These are phyloP conservation scores for Chrysolina americana DNA, from an alignment of 2,888 invertebrate genomes.

Conservation along the genomic window DNA sequence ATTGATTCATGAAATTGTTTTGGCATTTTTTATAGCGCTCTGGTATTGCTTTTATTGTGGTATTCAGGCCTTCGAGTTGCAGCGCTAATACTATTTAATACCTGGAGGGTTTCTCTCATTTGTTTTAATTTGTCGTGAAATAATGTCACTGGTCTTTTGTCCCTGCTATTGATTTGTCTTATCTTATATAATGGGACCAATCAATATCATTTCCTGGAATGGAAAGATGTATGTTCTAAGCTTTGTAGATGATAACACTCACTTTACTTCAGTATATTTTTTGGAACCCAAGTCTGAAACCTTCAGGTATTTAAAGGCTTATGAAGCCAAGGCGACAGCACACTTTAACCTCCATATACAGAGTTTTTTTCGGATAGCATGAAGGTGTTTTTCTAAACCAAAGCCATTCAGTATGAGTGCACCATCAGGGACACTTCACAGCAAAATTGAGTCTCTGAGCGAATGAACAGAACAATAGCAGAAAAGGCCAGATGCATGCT, in stretches of 20 bases:
- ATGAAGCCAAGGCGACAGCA: neutral
- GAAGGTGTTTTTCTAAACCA: neutral
- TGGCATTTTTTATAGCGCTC: too few relatives aligned
- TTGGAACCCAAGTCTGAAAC: neutral
- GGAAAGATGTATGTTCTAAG: neutral
- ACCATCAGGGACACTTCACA: constrained; percentile 6
- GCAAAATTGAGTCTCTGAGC: constrained; percentile 1
- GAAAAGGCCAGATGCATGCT: constrained; percentile 22
- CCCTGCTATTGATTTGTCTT: too few relatives aligned
- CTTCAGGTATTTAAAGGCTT: neutral
- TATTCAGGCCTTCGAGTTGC: too few relatives aligned
- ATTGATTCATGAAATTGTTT: too few relatives aligned
- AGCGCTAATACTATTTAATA: too few relatives aligned
- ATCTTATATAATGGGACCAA: neutral
- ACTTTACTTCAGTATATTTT: neutral
- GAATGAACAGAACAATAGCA: too few relatives aligned
- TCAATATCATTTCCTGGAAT: constrained; percentile 3
- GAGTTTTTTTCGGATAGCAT: neutral
- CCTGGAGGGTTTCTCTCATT: too few relatives aligned
- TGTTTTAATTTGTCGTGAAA: neutral
- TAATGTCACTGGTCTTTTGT: neutral
- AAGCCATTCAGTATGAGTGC: constrained; percentile 1
- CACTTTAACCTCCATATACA: neutral
- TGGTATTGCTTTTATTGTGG: too few relatives aligned
- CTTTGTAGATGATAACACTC: neutral